phyloP scores from a whole-genome alignment of 37 sponge, comb jelly and placozoan species.

The Haliclona indistincta region DNA sequence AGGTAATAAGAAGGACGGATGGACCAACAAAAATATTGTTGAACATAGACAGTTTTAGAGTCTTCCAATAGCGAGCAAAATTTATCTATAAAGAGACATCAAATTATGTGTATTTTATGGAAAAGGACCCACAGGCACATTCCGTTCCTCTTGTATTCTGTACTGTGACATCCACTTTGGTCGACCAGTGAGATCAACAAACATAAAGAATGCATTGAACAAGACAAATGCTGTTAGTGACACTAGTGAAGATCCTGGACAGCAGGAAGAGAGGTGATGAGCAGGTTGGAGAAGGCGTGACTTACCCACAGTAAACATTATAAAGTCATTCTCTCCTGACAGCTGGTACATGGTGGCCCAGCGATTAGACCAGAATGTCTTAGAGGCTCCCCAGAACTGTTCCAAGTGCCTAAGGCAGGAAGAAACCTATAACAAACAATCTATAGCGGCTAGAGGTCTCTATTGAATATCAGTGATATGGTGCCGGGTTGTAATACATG shows the following conservation, averaged over 20 bases:
- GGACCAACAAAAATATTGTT: constrained; percentile 60
- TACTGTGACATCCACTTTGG: constrained; percentile 72
- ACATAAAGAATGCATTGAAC: constrained; percentile 47
- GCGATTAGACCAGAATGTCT: constrained; percentile 38
- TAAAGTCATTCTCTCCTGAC: constrained; percentile 51
- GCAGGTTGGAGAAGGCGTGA: too few relatives aligned
- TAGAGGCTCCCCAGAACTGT: constrained; percentile 67
- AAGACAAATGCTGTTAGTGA: constrained; percentile 2
- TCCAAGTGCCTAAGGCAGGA: constrained; percentile 67
- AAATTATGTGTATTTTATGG: too few relatives aligned
- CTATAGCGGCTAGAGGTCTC: too few relatives aligned
- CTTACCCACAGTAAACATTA: constrained; percentile 49
- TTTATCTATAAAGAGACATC: too few relatives aligned
- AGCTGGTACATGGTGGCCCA: constrained; percentile 48
- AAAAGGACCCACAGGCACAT: constrained; percentile 57
- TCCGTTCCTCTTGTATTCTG: constrained; percentile 87
- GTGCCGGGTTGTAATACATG: too few relatives aligned
- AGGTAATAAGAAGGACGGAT: constrained; percentile 39
- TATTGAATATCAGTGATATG: too few relatives aligned
- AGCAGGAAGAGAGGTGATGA: too few relatives aligned
- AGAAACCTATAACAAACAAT: too few relatives aligned
- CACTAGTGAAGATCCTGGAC: too few relatives aligned
- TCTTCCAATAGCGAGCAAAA: constrained; percentile 63
- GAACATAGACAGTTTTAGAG: constrained; percentile 36
- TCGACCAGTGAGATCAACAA: constrained; percentile 77